These are phyloP conservation scores for Coecobrya sp. DNA, from an alignment of 2,888 invertebrate species.

Conservation along the genomic window DNA sequence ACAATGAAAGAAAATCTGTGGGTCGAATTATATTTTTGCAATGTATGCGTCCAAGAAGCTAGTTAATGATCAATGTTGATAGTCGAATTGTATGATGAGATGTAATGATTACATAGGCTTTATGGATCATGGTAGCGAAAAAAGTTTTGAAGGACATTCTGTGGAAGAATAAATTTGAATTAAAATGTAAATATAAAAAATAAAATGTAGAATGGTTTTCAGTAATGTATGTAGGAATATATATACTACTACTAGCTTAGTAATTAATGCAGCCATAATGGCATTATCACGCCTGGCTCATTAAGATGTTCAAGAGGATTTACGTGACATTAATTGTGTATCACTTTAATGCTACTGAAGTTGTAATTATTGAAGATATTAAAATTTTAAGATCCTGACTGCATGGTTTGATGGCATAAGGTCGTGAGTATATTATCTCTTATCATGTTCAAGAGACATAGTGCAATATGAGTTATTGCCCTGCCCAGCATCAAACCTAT, in stretches of 20 bases:
- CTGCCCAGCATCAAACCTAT: too few relatives aligned
- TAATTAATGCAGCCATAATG: background rate
- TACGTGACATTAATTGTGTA: constrained; percentile 63
- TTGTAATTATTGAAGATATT: constrained; percentile 29
- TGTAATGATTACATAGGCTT: background rate
- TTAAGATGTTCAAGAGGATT: constrained; percentile 61
- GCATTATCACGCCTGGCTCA: constrained; percentile 47
- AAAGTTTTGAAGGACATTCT: too few relatives aligned
- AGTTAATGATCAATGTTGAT: background rate
- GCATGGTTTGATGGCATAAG: background rate
- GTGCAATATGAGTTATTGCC: constrained; percentile 12
- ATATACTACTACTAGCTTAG: too few relatives aligned
- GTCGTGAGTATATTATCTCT: constrained; percentile 9
- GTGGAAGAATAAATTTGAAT: too few relatives aligned
- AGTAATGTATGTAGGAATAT: too few relatives aligned
- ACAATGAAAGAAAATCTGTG: background rate
- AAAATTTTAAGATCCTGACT: background rate
- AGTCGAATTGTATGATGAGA: background rate
- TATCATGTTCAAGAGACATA: constrained; percentile 34
- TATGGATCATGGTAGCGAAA: constrained; percentile 6
- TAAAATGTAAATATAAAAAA: too few relatives aligned
- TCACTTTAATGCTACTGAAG: constrained; percentile 24
- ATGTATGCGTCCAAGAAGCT: constrained; percentile 37
- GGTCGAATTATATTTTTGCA: background rate
- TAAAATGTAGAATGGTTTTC: too few relatives aligned